These are phyloP conservation scores for Lamproptera curius DNA, from an alignment of 2,888 invertebrate genomes.

Conservation along the genomic window DNA sequence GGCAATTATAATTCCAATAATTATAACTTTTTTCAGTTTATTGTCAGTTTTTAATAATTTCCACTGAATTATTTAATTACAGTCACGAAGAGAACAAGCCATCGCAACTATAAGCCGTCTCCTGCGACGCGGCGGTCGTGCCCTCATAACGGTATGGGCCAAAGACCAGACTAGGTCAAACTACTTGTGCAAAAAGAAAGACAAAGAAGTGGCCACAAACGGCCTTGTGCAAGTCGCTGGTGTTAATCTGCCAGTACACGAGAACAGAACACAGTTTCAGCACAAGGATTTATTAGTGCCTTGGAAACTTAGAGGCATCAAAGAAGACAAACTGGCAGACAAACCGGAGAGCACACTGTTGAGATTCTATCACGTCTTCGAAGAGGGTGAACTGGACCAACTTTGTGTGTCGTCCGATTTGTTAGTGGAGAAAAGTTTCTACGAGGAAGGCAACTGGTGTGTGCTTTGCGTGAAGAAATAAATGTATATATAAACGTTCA, in stretches of 20 bases:
- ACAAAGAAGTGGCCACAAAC: slow-evolving; percentile 29
- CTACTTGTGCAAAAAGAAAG: slow-evolving; percentile 45
- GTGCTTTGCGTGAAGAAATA: slow-evolving; percentile 82
- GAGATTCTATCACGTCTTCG: slow-evolving; percentile 96
- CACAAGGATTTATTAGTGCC: slow-evolving; percentile 96
- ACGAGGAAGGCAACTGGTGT: slow-evolving; percentile 99
- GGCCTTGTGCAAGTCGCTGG: slow-evolving; percentile 40
- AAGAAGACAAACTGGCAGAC: slow-evolving; percentile 46
- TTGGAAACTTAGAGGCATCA: slow-evolving; percentile 85
- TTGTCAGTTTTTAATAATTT: too few species aligned
- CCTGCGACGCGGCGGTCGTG: slow-evolving; percentile 84
- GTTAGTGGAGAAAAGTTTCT: slow-evolving; percentile 83
- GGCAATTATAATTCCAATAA: too few species aligned
- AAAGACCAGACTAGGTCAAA: slow-evolving; percentile 87
- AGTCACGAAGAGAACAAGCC: slow-evolving; percentile 86
- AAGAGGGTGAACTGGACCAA: slow-evolving; percentile 86
- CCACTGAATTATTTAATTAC: too few species aligned
- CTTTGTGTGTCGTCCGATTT: slow-evolving; percentile 74
- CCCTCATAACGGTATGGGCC: slow-evolving; percentile 97
- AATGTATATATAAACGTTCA: neutral
- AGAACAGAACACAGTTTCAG: slow-evolving; percentile 93
- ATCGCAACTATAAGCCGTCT: slow-evolving; percentile 87
- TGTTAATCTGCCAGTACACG: slow-evolving; percentile 86
- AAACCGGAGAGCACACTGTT: slow-evolving; percentile 79
- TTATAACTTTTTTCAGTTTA: too few species aligned